Base-by-base conservation (phyloP, 2,888 invertebrate species). In the Noctua fimbriata region DNA sequence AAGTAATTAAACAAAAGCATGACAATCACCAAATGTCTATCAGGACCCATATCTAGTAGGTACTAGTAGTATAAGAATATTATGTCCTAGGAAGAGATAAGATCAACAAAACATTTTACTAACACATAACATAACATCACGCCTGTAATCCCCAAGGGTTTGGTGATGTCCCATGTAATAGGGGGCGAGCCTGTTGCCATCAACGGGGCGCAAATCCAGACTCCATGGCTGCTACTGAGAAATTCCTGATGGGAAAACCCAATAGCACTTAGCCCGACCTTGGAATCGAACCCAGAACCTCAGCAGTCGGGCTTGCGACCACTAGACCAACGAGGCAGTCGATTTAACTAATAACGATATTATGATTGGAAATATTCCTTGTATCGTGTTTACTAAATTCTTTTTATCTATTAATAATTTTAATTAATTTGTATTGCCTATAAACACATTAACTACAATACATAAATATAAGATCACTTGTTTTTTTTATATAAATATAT, bases 391-490 rank as follows among this genome's bases (percentile, higher is more conserved):
- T 18, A 36, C 36, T 10, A 55, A 63, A 4, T 63, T 32, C 0
- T 63, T 32, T 63, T 10, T 5, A 60, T 16, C 6, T 7, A 1
- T 36, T 21, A 10, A 10, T 63, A 18, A 32, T 32, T 32, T 73
- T 63, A 36, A 32, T 49, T 72, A 3, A 71, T 71, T 71, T 58
- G 10, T 36, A 6, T 44, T 4, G 32, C 24, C 63, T 3, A 69
- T 58, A 65, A 79, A 60, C 28, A 41, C 21, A 71, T 28, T 65
- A 70, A 71, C 28, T 52, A 16, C 16, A 36, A 14, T 72, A 72
- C 7, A 6, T 47, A 65, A 66, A 41, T 49, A 36, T 0, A 52
- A 7, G 3, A 70, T n/a, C n/a, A n/a, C n/a, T n/a, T n/a, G n/a
- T n/a, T n/a, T n/a, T n/a, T n/a, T n/a, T n/a, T n/a, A n/a, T n/a